Evolutionary conservation across 2,113 vertebrate species (phyloP).

Genomic region (Pituophis catenifer): DNA sequence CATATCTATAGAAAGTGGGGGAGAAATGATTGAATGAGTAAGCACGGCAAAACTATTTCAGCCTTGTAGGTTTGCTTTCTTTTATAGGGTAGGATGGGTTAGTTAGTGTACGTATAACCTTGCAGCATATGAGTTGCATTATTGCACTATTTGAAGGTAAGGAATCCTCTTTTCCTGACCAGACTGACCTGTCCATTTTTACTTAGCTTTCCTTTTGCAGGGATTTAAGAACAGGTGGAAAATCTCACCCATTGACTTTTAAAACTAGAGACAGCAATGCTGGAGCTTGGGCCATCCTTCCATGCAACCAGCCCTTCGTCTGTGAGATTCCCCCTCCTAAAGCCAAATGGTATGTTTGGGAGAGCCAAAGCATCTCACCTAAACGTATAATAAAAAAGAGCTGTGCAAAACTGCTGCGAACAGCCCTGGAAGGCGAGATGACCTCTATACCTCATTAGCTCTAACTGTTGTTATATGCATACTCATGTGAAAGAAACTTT

Average conservation of each 20-base stretch:
- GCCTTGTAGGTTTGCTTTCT: not conserved
- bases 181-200: not conserved
- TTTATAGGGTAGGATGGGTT: not conserved
- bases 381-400: not conserved
- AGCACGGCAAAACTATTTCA: not conserved
- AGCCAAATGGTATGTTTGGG: not conserved
- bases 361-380: not conserved
- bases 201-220: not conserved
- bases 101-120: not conserved
- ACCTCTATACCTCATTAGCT: not conserved
- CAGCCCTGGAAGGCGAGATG: not conserved
- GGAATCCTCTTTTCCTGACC: not conserved
- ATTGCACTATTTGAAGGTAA: not conserved
- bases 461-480: not conserved
- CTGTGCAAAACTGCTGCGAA: not conserved
- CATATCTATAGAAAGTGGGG: not conserved
- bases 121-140: not conserved
- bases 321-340: not conserved
- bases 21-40: not conserved
- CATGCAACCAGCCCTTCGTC: not conserved
- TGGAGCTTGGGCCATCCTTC: not conserved
- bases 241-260: not conserved
- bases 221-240: not conserved
- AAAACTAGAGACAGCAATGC: not conserved
- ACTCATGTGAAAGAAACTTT: not conserved